Evolutionary conservation across 1,140 invertebrate genomes (phyloP), one percentile per base, ranked within the genome.

Genomic region (Psilanteris sp.): DNA sequence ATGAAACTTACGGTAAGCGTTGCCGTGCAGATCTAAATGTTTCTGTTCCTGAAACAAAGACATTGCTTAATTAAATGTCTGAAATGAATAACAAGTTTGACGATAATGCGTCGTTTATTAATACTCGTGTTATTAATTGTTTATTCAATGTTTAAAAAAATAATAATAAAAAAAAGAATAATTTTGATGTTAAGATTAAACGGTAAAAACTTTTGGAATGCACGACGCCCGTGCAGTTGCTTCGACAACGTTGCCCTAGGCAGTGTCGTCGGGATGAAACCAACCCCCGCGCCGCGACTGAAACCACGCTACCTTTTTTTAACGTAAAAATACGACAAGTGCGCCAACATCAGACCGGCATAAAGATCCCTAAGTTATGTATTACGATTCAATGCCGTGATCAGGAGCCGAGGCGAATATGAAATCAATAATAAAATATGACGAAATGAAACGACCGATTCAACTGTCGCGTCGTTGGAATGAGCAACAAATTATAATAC

Each of bases 221-320:
- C 10, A 11, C 29, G 48, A 24, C 79, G 81, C 79, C 81, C 79
- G 73, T 68, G 79, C 73, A 22, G 71, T 76, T 70, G 71, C 79
- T 67, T 85, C 81, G 80, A 79, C 79, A 80, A 84, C 76, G 81
- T 76, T 62, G 85, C 85, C 78, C 74, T 83, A 80, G 83, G 86
- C 86, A 81, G 84, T 83, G 84, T 87, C 81, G 83, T 84, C 82
- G 80, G 83, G 82, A 87, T 85, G 83, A 83, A 82, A 81, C 78
- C 79, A 50, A 37, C 77, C 68, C 39, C 72, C 75, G 48, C 57
- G 50, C 77, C 48, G 46, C 73, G 68, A 72, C 74, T 26, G 54
- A 29, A 29, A 44, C 41, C 36, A 55, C 61, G 6, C 18, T 15
- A 24, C 13, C 29, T 22, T 57, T 64, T 55, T 67, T 61, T 48